phyloP scores from a whole-genome alignment of 2,113 vertebrate genomes.

The Archilochus colubris region DNA sequence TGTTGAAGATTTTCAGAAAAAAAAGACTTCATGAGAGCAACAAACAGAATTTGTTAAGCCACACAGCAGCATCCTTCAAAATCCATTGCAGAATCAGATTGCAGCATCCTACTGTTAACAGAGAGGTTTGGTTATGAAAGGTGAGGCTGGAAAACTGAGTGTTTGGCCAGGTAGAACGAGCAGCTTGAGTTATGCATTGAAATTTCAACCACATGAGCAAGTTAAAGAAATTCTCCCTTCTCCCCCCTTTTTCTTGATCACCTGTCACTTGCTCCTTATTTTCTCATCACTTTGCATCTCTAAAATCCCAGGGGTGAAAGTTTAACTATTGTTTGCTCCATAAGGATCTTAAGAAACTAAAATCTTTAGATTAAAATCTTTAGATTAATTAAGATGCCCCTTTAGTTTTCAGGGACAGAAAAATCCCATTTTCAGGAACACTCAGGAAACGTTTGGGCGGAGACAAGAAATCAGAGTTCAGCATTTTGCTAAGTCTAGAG shows the following conservation, averaged over 20 bases:
- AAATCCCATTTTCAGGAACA: neutral
- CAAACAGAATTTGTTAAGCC: neutral
- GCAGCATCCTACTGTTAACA: neutral
- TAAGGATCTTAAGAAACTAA: neutral
- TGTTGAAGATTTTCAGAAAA: neutral
- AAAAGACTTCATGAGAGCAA: neutral
- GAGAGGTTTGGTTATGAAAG: accelerated
- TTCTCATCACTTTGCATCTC: neutral
- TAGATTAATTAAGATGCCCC: neutral
- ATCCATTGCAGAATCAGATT: neutral
- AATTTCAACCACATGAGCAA: neutral
- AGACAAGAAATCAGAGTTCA: slow-evolving; percentile 7
- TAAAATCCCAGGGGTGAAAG: neutral
- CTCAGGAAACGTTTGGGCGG: slow-evolving; percentile 55
- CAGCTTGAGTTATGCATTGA: neutral
- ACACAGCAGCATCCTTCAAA: neutral
- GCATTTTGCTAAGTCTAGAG: neutral
- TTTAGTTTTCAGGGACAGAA: neutral
- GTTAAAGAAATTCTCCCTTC: neutral
- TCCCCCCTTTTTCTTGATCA: neutral
- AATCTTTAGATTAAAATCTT: neutral
- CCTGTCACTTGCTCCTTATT: neutral
- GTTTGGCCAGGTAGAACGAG: neutral
- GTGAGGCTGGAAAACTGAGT: neutral
- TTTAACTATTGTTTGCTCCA: neutral